Percentiles rank a stretch among this genome's conserved stretches.
Evolutionary conservation across 2,113 vertebrate genomes (phyloP).

Genomic region (Peucedramus taeniatus): DNA sequence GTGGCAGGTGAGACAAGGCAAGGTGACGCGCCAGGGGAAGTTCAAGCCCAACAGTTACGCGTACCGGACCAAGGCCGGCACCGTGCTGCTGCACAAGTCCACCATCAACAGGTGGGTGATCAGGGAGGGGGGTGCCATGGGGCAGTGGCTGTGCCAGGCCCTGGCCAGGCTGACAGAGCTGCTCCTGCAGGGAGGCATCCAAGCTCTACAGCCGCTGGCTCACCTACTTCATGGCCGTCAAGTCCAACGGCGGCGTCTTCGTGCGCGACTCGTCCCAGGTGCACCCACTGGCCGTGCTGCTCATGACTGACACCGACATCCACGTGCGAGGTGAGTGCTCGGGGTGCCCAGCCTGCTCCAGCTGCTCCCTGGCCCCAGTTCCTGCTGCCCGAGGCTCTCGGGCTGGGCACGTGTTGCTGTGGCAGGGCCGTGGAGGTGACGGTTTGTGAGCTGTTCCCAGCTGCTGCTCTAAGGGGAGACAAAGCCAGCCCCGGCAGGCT

Average conservation of each 20-base stretch:
- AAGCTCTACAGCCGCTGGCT: slow-evolving; percentile 89
- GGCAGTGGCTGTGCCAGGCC: background rate
- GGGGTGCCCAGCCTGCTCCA: accelerated
- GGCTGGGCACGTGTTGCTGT: accelerated
- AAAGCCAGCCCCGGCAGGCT: accelerated
- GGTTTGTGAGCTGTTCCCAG: background rate
- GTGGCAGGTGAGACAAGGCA: slow-evolving; percentile 85
- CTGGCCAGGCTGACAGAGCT: background rate
- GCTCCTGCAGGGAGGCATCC: slow-evolving; percentile 72
- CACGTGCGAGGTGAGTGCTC: slow-evolving; percentile 77
- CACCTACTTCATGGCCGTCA: slow-evolving; percentile 90
- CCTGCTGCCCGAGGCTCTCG: background rate
- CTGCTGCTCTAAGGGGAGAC: background rate
- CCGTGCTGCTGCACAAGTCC: slow-evolving; percentile 89
- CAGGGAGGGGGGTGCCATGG: accelerated
- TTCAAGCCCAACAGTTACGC: slow-evolving; percentile 85
- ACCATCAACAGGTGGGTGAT: slow-evolving; percentile 87
- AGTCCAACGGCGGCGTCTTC: slow-evolving; percentile 86
- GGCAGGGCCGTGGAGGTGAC: accelerated
- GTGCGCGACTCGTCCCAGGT: slow-evolving; percentile 90
- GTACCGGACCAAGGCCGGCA: slow-evolving; percentile 81
- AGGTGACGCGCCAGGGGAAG: slow-evolving; percentile 86
- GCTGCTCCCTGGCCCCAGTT: accelerated
- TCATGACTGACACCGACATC: slow-evolving; percentile 87
- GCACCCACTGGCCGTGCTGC: slow-evolving; percentile 88